A percentile compares a stretch with the other conserved stretches of the same genome.
These are phyloP conservation scores for Oriolus oriolus DNA, from an alignment of 2,113 vertebrate species.

Conservation along the genomic window DNA sequence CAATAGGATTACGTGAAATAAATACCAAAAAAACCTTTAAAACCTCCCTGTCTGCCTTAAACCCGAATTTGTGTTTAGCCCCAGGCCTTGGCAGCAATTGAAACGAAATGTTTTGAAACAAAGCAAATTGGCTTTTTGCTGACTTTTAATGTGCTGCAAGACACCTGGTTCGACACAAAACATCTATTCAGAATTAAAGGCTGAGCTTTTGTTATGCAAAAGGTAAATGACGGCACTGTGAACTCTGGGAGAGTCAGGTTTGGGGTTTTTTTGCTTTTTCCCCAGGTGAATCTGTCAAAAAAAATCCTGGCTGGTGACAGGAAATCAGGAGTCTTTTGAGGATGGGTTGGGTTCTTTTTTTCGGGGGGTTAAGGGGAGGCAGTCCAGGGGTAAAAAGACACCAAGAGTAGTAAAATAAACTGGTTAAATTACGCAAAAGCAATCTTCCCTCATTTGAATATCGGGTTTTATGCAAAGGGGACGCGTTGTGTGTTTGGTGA, in stretches of 20 bases:
- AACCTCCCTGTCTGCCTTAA: slow-evolving; percentile 39
- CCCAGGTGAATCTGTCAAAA: neutral
- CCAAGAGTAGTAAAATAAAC: neutral
- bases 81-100: slow-evolving; percentile 68
- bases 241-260: slow-evolving; percentile 29
- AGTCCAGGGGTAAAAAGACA: neutral
- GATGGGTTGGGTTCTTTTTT: neutral
- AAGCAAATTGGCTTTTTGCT: slow-evolving; percentile 71
- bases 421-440: neutral
- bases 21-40: neutral
- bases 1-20: slow-evolving; percentile 35
- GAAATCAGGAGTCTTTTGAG: neutral
- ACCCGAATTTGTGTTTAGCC: slow-evolving; percentile 60
- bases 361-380: neutral
- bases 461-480: neutral
- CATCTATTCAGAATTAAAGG: slow-evolving; percentile 55
- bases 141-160: slow-evolving; percentile 58
- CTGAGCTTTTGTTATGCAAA: slow-evolving; percentile 64
- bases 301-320: neutral
- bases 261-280: neutral
- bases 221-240: slow-evolving; percentile 60
- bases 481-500: fast-evolving
- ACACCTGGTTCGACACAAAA: slow-evolving; percentile 73
- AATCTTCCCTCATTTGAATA: neutral
- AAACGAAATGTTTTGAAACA: slow-evolving; percentile 71